Conservation (phyloP, 2,113 vertebrate species). For the Cyanocitta stelleri region DNA sequence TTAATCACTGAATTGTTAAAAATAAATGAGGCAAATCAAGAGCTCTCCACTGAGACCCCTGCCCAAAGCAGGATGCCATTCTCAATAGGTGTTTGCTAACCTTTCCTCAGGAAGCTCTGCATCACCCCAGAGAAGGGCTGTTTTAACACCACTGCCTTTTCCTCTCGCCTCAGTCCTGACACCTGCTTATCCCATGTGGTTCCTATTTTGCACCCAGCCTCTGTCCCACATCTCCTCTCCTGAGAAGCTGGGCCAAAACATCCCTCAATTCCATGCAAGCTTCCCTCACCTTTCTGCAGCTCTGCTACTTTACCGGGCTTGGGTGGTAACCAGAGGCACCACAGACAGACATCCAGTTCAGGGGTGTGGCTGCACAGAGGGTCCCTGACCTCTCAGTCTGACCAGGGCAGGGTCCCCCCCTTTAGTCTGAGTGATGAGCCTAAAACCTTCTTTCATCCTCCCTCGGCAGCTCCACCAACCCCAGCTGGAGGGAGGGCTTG, state of each 20-base stretch:
- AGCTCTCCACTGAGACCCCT: not conserved
- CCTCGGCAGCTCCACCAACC: not conserved
- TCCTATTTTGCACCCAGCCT: not conserved
- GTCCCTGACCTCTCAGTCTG: not conserved
- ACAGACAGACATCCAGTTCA: rapidly evolving
- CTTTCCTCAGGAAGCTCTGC: not conserved
- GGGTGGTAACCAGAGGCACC: not conserved
- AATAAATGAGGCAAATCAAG: not conserved
- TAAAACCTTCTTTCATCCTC: not conserved
- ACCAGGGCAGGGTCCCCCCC: not conserved
- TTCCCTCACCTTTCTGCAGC: not conserved
- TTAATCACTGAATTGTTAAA: not conserved
- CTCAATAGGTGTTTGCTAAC: not conserved
- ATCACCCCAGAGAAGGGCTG: too few relatives aligned
- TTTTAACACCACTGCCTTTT: too few relatives aligned
- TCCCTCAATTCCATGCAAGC: not conserved
- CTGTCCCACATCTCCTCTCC: not conserved
- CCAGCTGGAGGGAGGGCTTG: not conserved
- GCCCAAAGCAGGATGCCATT: not conserved
- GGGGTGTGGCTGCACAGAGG: too few relatives aligned
- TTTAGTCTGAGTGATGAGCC: not conserved
- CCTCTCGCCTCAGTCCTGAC: not conserved
- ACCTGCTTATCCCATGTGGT: not conserved
- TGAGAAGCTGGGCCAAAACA: not conserved
- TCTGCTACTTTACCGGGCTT: rapidly evolving